Percentiles rank a stretch among this genome's conserved stretches.
phyloP scores from a whole-genome alignment of 2,797 vertebrate species.

The Schizopygopsis malacanthus region DNA sequence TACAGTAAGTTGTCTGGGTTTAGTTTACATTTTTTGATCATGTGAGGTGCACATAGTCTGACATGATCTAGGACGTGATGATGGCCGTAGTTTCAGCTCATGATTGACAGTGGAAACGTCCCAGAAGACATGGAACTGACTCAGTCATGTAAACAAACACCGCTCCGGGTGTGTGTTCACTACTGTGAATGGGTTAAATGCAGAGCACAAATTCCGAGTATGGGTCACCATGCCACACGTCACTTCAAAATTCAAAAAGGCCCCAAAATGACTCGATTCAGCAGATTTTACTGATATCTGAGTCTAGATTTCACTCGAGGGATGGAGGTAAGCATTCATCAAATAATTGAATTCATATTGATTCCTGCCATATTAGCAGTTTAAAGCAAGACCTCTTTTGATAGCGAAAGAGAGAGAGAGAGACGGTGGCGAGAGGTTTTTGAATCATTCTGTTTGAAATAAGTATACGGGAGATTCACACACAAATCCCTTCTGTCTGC shows the following conservation, averaged over 20 bases:
- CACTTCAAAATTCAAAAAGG: constrained; percentile 61
- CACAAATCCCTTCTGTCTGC: constrained; percentile 69
- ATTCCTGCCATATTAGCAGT: constrained; percentile 85
- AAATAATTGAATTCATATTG: constrained; percentile 89
- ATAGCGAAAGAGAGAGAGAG: constrained; percentile 67
- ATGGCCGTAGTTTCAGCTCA: constrained; percentile 70
- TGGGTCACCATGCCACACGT: no score
- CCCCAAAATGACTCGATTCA: constrained; percentile 84
- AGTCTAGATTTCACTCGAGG: constrained; percentile 71
- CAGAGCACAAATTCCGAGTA: no score
- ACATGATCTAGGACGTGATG: constrained; percentile 74
- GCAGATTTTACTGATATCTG: constrained; percentile 79
- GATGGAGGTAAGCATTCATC: constrained; percentile 87
- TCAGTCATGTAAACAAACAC: constrained; percentile 81
- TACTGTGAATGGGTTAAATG: no score
- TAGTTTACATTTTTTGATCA: background rate
- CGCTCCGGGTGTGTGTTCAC: no score
- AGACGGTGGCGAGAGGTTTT: constrained; percentile 56
- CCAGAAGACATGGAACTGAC: constrained; percentile 80
- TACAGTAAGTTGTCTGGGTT: background rate
- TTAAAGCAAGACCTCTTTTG: constrained; percentile 82
- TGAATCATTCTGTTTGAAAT: constrained; percentile 89
- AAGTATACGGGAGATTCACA: constrained; percentile 70
- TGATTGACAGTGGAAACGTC: constrained; percentile 85
- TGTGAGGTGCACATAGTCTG: constrained; percentile 66